Evolutionary conservation across 2,797 vertebrate species (phyloP).

Genomic region (Myripristis jacobus): DNA sequence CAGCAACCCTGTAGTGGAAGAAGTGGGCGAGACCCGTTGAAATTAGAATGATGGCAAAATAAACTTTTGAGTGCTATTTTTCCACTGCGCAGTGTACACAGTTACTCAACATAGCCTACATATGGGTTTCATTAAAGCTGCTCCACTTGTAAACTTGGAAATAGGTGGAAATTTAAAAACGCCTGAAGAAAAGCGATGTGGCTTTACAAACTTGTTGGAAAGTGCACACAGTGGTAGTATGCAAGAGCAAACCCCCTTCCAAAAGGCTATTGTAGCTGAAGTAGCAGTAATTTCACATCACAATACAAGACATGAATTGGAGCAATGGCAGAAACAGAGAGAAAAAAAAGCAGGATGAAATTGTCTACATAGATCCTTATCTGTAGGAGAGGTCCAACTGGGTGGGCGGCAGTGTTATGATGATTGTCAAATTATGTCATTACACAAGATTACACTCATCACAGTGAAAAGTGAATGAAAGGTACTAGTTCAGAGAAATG

Average conservation of each 20-base stretch:
- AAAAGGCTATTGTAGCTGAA: background rate
- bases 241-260: background rate
- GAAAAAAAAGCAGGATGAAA: constrained; percentile 37
- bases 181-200: constrained; percentile 13
- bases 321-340: constrained; percentile 11
- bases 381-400: constrained; percentile 56
- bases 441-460: constrained; percentile 54
- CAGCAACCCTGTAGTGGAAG: constrained; percentile 30
- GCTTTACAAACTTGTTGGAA: constrained; percentile 25
- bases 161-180: constrained; percentile 17
- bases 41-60: constrained; percentile 62
- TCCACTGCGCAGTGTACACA: constrained; percentile 21
- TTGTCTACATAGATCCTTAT: constrained; percentile 68
- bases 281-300: constrained; percentile 7
- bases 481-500: constrained; percentile 8
- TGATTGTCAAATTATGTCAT: constrained; percentile 70
- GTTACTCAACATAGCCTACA: constrained; percentile 6
- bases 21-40: constrained; percentile 43
- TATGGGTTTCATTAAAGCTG: constrained; percentile 49
- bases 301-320: background rate
- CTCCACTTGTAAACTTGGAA: constrained; percentile 18
- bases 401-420: constrained; percentile 44
- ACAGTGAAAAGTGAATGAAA: constrained; percentile 13
- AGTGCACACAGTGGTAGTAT: background rate
- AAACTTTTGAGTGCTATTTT: constrained; percentile 21